Evolutionary conservation across 2,113 vertebrate species (phyloP).

Genomic region (Rhynchopsitta pachyrhyncha): DNA sequence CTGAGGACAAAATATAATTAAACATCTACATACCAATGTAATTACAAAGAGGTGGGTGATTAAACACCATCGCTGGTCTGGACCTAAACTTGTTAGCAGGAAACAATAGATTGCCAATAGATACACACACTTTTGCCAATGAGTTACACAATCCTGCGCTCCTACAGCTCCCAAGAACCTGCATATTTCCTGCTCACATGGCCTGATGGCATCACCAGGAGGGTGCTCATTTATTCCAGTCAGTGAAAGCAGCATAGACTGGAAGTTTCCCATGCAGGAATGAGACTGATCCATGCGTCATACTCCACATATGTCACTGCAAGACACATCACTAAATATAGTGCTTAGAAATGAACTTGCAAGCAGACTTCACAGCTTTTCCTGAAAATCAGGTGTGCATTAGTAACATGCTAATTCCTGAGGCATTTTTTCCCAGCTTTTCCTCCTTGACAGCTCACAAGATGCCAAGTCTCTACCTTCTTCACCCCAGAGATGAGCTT

Average conservation of each 20-base stretch:
- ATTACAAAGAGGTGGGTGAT: not conserved
- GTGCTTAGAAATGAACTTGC: not conserved
- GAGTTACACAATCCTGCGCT: not conserved
- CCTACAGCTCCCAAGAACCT: not conserved
- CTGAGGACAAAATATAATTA: not conserved
- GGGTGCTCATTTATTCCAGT: not conserved
- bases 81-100: not conserved
- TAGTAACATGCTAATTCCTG: not conserved
- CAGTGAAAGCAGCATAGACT: not conserved
- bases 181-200: not conserved
- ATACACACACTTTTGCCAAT: not conserved
- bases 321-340: not conserved
- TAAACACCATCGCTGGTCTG: not conserved
- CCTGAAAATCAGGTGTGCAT: not conserved
- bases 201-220: not conserved
- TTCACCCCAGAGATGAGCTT: not conserved
- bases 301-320: accelerated
- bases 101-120: not conserved
- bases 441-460: not conserved
- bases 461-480: not conserved
- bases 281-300: not conserved
- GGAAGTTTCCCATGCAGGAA: not conserved
- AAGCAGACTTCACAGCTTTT: not conserved
- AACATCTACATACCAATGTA: not conserved
- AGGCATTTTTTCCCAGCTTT: not conserved